Conservation (phyloP, 1,140 invertebrate species). For the Sinella curviseta region DNA sequence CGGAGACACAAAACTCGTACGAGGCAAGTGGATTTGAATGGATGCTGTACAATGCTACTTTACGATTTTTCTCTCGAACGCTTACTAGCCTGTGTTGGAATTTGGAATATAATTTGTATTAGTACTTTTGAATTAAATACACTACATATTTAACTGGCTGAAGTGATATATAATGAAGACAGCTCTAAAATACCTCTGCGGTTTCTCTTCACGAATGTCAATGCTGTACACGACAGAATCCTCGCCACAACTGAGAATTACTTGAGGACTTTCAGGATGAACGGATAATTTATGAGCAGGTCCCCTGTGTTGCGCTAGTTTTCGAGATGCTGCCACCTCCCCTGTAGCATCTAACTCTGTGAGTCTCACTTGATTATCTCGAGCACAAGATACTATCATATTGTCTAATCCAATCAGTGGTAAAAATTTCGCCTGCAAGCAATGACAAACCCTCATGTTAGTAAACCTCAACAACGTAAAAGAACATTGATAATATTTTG, state of each 20-base stretch:
- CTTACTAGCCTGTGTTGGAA: conserved; percentile 63
- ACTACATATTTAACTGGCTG: neutral
- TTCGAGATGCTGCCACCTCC: conserved; percentile 59
- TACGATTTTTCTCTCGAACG: conserved; percentile 63
- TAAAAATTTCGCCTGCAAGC: conserved; percentile 67
- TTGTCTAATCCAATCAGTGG: conserved; percentile 67
- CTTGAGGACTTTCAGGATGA: conserved; percentile 70
- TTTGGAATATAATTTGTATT: neutral
- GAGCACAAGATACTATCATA: conserved; percentile 80
- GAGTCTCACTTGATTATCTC: conserved; percentile 81
- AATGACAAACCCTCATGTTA: neutral
- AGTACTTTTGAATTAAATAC: neutral
- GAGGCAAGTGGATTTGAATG: conserved; percentile 75
- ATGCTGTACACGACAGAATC: conserved; percentile 78
- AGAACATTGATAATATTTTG: neutral
- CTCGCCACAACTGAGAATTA: conserved; percentile 83
- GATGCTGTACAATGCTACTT: conserved; percentile 81
- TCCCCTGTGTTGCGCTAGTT: conserved; percentile 69
- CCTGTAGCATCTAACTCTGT: conserved; percentile 61
- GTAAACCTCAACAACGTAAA: neutral
- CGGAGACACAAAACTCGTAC: conserved; percentile 79
- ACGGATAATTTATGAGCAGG: conserved; percentile 78
- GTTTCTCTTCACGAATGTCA: conserved; percentile 73
- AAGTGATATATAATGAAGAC: too few relatives aligned
- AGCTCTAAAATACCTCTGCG: conserved; percentile 65